Conservation (phyloP, 2,113 vertebrate species). For the Toxotes jaculatrix region DNA sequence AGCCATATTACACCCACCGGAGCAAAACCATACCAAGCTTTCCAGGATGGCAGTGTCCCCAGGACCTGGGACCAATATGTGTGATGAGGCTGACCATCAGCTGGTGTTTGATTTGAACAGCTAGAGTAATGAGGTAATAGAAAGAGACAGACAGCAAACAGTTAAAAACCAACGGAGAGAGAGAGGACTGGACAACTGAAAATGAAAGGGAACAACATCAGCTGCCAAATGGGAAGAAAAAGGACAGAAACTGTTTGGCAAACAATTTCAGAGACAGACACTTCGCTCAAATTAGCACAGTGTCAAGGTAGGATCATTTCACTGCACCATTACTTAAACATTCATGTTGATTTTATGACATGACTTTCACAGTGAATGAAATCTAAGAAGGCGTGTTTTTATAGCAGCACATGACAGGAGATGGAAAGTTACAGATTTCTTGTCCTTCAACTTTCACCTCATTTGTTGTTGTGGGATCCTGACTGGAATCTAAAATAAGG, state of each 20-base stretch:
- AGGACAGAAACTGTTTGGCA: no score
- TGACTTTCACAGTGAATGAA: no score
- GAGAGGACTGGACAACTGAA: background rate
- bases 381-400: no score
- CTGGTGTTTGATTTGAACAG: conserved; percentile 20
- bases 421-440: background rate
- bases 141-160: background rate
- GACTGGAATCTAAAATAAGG: background rate
- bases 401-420: background rate
- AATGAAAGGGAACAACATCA: background rate
- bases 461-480: no score
- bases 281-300: no score
- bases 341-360: no score
- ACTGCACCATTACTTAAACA: no score
- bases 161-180: background rate
- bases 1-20: conserved; percentile 65
- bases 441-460: no score
- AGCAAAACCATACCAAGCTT: conserved; percentile 48
- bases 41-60: background rate
- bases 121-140: accelerated
- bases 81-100: background rate
- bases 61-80: conserved; percentile 19
- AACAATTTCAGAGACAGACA: no score
- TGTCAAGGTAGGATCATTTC: no score
- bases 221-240: background rate